Conservation (phyloP, 2,888 invertebrate species). For the Drosophila longiperda region DNA sequence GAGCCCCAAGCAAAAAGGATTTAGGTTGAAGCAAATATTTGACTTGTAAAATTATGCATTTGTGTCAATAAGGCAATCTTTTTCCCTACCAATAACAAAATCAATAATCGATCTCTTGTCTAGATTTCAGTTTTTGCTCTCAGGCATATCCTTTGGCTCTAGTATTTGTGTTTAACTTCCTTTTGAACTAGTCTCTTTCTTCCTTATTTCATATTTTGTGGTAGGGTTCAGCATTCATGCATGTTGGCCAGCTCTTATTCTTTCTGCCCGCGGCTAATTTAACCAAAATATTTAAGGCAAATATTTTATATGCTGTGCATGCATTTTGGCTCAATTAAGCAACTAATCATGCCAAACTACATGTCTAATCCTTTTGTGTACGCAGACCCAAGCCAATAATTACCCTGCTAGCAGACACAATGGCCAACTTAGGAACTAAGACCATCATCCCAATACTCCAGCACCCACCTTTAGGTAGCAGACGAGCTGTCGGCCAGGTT, state of each 20-base stretch:
- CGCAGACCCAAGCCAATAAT: constrained; percentile 44
- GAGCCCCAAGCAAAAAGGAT: background rate
- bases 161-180: background rate
- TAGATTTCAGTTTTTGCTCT: background rate
- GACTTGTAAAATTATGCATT: background rate
- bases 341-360: constrained; percentile 77
- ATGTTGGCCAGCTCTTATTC: constrained; percentile 25
- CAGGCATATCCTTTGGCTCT: background rate
- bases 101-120: background rate
- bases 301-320: constrained; percentile 73
- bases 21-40: background rate
- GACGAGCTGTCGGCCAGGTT: constrained; percentile 53
- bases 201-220: constrained; percentile 1
- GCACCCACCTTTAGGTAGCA: constrained; percentile 59
- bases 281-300: constrained; percentile 78
- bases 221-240: constrained; percentile 21
- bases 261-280: constrained; percentile 42
- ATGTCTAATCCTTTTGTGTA: constrained; percentile 65
- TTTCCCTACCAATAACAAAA: background rate
- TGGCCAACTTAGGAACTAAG: constrained; percentile 32
- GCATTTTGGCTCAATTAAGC: constrained; percentile 81
- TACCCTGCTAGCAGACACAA: constrained; percentile 42
- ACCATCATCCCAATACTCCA: constrained; percentile 26
- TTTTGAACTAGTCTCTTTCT: background rate
- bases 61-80: background rate